These are phyloP conservation scores for Hycleus phaleratus DNA, from an alignment of 1,140 invertebrate genomes.

Conservation along the genomic window DNA sequence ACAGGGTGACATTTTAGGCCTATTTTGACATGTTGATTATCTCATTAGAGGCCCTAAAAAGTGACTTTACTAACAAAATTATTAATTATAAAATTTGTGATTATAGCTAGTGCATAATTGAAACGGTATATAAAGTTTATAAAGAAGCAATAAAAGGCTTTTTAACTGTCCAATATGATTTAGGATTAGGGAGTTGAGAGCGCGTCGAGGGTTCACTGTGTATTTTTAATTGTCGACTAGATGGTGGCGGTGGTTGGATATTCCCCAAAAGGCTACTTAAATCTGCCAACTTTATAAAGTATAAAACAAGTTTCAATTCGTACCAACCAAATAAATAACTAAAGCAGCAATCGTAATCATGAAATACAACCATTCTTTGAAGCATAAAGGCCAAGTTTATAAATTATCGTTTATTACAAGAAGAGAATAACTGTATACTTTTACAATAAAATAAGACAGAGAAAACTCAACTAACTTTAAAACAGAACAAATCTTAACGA, in stretches of 20 bases:
- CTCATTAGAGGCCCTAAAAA: too few species aligned
- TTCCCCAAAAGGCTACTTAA: conserved; percentile 11
- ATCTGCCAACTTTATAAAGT: conserved; percentile 13
- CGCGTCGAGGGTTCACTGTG: too few species aligned
- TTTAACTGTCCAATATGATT: too few species aligned
- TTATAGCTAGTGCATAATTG: too few species aligned
- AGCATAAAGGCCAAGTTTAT: conserved; percentile 20
- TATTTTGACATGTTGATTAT: too few species aligned
- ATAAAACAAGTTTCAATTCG: conserved; percentile 17
- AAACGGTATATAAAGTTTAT: too few species aligned
- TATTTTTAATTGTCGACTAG: too few species aligned
- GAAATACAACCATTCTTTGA: conserved; percentile 14
- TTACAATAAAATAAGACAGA: conserved; percentile 9
- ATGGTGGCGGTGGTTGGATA: background rate
- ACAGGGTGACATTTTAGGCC: too few species aligned
- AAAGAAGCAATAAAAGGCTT: too few species aligned
- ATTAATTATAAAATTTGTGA: too few species aligned
- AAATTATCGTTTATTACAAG: conserved; percentile 24
- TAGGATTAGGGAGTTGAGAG: too few species aligned
- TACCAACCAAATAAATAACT: conserved; percentile 12
- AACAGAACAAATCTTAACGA: conserved; percentile 22
- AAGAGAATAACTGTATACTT: conserved; percentile 15
- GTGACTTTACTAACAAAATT: too few species aligned
- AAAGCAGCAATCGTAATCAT: conserved; percentile 16
- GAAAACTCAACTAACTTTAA: conserved; percentile 18